These are phyloP conservation scores for Eupeodes latifasciatus DNA, from an alignment of 2,888 invertebrate species.

Conservation along the genomic window DNA sequence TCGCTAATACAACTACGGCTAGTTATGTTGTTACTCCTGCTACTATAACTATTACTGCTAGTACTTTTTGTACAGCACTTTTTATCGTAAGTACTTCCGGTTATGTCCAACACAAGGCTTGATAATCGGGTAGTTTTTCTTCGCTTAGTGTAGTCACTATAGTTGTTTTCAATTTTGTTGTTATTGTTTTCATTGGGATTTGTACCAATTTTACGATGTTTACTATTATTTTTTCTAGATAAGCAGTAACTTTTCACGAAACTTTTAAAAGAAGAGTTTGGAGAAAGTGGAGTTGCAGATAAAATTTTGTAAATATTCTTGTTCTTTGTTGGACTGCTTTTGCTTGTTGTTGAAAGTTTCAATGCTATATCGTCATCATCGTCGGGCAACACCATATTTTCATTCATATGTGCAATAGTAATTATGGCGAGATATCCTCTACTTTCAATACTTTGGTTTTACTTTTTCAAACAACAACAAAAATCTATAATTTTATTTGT, in stretches of 20 bases:
- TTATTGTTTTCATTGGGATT: slow-evolving; percentile 62
- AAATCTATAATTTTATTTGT: slow-evolving; percentile 15
- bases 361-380: slow-evolving; percentile 72
- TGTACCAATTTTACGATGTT: slow-evolving; percentile 50
- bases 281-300: slow-evolving; percentile 37
- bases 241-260: slow-evolving; percentile 46
- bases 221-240: slow-evolving; percentile 51
- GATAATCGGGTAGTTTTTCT: slow-evolving; percentile 54
- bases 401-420: slow-evolving; percentile 71
- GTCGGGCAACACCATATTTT: slow-evolving; percentile 76
- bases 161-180: slow-evolving; percentile 74
- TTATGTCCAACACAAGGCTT: slow-evolving; percentile 26
- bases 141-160: slow-evolving; percentile 72
- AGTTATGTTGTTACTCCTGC: slow-evolving; percentile 66
- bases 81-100: slow-evolving; percentile 37
- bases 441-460: slow-evolving; percentile 7
- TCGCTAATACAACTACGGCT: slow-evolving; percentile 68
- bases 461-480: not conserved
- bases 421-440: slow-evolving; percentile 52
- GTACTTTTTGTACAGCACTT: slow-evolving; percentile 45
- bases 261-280: slow-evolving; percentile 14
- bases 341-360: slow-evolving; percentile 63
- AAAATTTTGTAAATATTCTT: slow-evolving; percentile 50
- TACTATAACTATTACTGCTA: slow-evolving; percentile 62
- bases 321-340: slow-evolving; percentile 29